Percentiles rank a stretch among this genome's conserved stretches.
Conservation (phyloP, 1,140 invertebrate genomes). For the Sesamia nonagrioides region DNA sequence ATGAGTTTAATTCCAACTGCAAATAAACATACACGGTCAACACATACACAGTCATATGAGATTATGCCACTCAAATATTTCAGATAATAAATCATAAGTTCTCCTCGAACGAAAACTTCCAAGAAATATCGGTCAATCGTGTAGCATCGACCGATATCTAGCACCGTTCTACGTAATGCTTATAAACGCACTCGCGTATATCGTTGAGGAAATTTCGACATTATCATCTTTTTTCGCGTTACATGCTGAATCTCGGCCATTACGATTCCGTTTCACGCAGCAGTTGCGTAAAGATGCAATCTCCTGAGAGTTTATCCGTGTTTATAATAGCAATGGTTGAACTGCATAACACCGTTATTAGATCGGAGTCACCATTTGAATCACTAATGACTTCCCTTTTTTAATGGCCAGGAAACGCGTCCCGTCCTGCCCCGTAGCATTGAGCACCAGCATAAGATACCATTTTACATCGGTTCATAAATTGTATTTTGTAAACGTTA, state of each 20-base stretch:
- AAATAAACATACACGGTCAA: neutral
- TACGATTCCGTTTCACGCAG: slow-evolving; percentile 57
- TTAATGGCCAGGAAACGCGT: slow-evolving; percentile 69
- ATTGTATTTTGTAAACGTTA: neutral
- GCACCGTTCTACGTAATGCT: slow-evolving; percentile 24
- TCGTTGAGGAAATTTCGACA: slow-evolving; percentile 24
- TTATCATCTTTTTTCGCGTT: slow-evolving; percentile 40
- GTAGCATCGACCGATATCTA: slow-evolving; percentile 45
- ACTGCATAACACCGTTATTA: slow-evolving; percentile 71
- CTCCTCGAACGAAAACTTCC: slow-evolving; percentile 42
- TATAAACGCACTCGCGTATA: slow-evolving; percentile 7
- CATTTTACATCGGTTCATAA: slow-evolving; percentile 39
- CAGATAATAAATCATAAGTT: neutral
- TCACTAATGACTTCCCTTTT: slow-evolving; percentile 75
- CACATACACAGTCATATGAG: too few species aligned
- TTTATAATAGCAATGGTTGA: slow-evolving; percentile 68
- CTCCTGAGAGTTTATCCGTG: slow-evolving; percentile 63
- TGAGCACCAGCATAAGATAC: slow-evolving; percentile 42
- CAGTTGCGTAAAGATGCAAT: slow-evolving; percentile 71
- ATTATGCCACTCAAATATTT: slow-evolving; percentile 28
- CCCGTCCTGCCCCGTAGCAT: slow-evolving; percentile 57
- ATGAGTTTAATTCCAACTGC: neutral
- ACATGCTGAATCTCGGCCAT: slow-evolving; percentile 28
- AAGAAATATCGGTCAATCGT: slow-evolving; percentile 49
- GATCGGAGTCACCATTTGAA: slow-evolving; percentile 67